Base-by-base conservation (phyloP, 1,140 invertebrate genomes). In the Pseudomyrmex concolor region DNA sequence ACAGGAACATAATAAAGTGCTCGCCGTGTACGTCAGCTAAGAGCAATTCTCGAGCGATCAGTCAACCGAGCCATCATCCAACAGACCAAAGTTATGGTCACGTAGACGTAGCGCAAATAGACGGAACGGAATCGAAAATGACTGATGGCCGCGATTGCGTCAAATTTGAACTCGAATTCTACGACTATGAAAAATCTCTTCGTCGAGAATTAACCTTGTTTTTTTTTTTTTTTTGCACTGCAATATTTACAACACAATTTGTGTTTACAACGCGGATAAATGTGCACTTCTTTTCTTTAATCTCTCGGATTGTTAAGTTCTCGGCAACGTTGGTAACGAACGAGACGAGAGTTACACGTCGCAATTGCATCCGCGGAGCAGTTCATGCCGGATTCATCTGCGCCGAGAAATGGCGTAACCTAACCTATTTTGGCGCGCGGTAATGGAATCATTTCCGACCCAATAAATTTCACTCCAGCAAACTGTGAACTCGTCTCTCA, bases 401-500 rank as follows among this genome's bases (percentile, higher is more conserved):
- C 60, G 43, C 72, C 72, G 54, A 71, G 66, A 71, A 83, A 66
- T 84, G 57, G 64, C 60, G 73, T 83, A 87, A 85, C 73, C 66
- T 83, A 87, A 85, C 73, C 66, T 22, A 89, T 89, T 89, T 87
- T 80, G 55, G 68, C 67, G 86, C 67, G 73, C 73, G 71, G 74
- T 90, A 90, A 91, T 90, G 85, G 88, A 89, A 91, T 91, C 81
- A 91, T 91, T 89, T 89, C 86, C 90, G 86, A 78, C 54, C 85
- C 89, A 91, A 89, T 91, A 90, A 90, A 91, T 91, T 88, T 76
- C 78, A 86, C 90, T 67, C 62, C 73, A 82, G 87, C 85, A 76
- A 86, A 85, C 77, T 85, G 34, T 34, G 60, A 90, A 90, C 81
- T 83, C 17, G 71, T 78, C 76, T 54, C 66, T 51, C 66, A 51